These are phyloP conservation scores for Amazona ochrocephala DNA, from an alignment of 2,797 vertebrate genomes.

Conservation along the genomic window DNA sequence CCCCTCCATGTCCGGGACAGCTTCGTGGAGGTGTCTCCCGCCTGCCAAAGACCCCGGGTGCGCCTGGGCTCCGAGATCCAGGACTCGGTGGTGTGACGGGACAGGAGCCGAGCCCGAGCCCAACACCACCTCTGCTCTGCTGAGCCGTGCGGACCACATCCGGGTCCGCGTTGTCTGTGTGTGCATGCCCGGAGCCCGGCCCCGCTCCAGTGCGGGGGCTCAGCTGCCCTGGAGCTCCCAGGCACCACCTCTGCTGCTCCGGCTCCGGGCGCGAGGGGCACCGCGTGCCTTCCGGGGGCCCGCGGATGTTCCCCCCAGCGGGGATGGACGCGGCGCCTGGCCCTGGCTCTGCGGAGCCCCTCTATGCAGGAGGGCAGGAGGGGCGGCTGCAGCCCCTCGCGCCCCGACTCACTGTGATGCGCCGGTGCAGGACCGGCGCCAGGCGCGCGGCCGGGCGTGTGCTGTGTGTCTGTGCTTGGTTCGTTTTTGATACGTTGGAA, in stretches of 20 bases:
- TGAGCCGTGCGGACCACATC: background rate
- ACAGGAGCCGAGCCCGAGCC: background rate
- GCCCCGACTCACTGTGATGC: conserved; percentile 37
- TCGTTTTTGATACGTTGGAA: conserved; percentile 5
- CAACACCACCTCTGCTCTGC: background rate
- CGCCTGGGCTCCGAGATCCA: conserved; percentile 95
- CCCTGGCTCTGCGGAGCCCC: background rate
- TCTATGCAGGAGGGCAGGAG: conserved; percentile 59
- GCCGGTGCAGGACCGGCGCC: background rate
- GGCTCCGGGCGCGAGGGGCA: background rate
- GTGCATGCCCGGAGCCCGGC: conserved; percentile 21
- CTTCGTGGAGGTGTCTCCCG: conserved; percentile 87
- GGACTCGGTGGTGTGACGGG: conserved; percentile 92
- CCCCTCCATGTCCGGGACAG: conserved; percentile 89
- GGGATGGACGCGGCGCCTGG: background rate
- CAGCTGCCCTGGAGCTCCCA: background rate
- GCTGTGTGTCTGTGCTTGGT: conserved; percentile 49
- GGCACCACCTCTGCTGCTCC: background rate
- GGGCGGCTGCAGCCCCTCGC: fast-evolving
- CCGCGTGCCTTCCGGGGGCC: background rate
- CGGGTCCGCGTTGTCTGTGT: background rate
- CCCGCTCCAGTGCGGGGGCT: background rate
- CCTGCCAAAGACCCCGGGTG: conserved; percentile 91
- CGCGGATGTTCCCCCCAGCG: background rate
- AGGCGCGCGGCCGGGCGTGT: background rate